Base-by-base conservation (phyloP, 2,113 vertebrate species). In the Ranitomeya variabilis region DNA sequence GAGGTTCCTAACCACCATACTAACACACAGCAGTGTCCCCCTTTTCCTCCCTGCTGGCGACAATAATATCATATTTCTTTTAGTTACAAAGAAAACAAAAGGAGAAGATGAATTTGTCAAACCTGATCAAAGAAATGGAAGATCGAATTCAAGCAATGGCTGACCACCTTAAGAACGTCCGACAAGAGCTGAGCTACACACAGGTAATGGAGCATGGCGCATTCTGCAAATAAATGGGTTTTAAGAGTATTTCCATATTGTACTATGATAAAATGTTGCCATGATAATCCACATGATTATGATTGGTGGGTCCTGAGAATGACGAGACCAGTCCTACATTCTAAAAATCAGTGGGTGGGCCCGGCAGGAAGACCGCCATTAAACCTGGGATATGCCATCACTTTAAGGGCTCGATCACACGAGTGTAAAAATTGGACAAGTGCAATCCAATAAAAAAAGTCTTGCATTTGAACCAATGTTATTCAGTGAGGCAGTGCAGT, bases 31-130 rank as follows among this genome's bases (percentile, higher is more conserved):
- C n/a, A 79, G 1, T 79, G 55, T 69, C 14, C 21, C 64, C 4
- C 26, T 6, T 26, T 26, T 69, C n/a, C 21, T 13, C 26, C 69
- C 1, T 7, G 6, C 11, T 0, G 31, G 4, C 52, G 5, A 79
- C 15, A 73, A 0, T 81, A 76, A 67, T 52, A 86, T 18, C 0
- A 60, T 81, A 89, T 89, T 90, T 87, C 78, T 93, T 89, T 89
- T 90, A 98, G 98, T 90, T 99, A 89, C 92, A 87, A 90, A 94
- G 91, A 83, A 93, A 96, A 81, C 93, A 95, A 23, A 93, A 91
- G 51, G 94, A 97, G 83, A 94, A 94, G 21, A 13, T 84, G 18
- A 86, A 89, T 19, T 80, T 97, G 85, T 93, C 95, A 23, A 94
- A 95, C 89, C 93, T 95, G 87, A 8, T 96, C 31, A 85, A 85